phyloP scores from a whole-genome alignment of 2,797 vertebrate species.

The Smutsia temminckii region DNA sequence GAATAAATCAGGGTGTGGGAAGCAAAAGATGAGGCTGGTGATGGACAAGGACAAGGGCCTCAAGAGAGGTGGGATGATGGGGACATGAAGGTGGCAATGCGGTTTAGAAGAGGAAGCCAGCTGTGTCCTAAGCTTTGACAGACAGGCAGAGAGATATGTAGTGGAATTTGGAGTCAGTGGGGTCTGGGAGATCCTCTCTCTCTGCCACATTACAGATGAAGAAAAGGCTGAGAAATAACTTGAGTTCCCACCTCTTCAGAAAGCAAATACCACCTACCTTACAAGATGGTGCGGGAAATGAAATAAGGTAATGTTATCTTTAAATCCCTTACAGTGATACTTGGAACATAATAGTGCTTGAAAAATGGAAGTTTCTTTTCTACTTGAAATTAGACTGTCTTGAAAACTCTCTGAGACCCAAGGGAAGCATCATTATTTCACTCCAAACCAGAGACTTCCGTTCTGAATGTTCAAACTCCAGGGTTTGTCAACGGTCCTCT shows the following conservation, averaged over 20 bases:
- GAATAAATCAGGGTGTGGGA: fast-evolving
- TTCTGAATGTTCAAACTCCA: not conserved
- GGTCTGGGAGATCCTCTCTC: not conserved
- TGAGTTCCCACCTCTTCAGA: not conserved
- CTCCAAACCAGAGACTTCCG: not conserved
- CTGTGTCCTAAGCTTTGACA: no score
- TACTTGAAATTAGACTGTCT: not conserved
- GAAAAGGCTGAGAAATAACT: not conserved
- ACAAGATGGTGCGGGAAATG: not conserved
- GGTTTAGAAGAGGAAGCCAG: not conserved
- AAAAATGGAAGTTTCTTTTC: not conserved
- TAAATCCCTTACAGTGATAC: not conserved
- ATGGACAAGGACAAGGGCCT: not conserved
- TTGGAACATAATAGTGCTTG: not conserved
- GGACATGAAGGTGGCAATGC: not conserved
- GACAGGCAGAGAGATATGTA: no score
- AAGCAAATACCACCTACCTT: not conserved
- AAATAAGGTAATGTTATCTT: not conserved
- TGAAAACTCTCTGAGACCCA: not conserved
- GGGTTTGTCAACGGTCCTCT: not conserved
- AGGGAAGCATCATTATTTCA: not conserved
- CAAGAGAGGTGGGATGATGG: fast-evolving
- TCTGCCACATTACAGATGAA: not conserved
- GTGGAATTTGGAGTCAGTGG: not conserved
- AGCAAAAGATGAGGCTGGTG: not conserved